Base-by-base conservation (phyloP, 1,140 invertebrate species). In the Saxidomus purpurata region DNA sequence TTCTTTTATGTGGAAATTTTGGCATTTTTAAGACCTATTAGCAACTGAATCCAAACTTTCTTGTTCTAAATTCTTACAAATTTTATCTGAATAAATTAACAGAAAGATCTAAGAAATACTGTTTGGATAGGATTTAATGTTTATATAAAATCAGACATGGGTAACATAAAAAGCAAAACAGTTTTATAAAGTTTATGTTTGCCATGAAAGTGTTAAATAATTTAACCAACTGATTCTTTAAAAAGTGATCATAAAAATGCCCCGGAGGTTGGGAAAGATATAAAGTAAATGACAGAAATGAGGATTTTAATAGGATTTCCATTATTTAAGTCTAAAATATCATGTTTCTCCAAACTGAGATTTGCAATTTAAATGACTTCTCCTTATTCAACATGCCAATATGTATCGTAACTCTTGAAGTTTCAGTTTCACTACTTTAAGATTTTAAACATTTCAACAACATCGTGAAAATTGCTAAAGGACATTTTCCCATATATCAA, bases 301-400 rank as follows among this genome's bases (percentile, higher is more conserved):
- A 82, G 25, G 31, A 22, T 59, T 59, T 63, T 67, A 25, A 28
- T 4, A 25, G 22, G n/a, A 8, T 43, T 82, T 59, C 40, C 80
- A 63, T 67, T 63, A 40, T 36, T 82, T 82, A 59, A 3, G 34
- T 59, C 31, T n/a, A 82, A 59, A 67, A 63, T 63, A 67, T 82
- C 36, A 13, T 34, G 59, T 82, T 82, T 82, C 80, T 67, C 22
- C 8, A 36, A 82, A 47, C 80, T 59, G 36, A 43, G 61, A 82
- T 82, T 67, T 82, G 55, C 80, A 82, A 82, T 82, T 82, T 59
- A 82, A 82, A 82, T 82, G 49, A 82, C 80, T 63, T 40, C 17
- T 52, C 43, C 52, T 59, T 59, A 55, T 82, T 59, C 34, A 59
- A 59, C 38, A 55, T 59, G 55, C 34, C 55, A 63, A 55, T 82